Percentiles rank a stretch among this genome's conserved stretches.
Evolutionary conservation across 2,113 vertebrate genomes (phyloP).

Genomic region (Caracal caracal): DNA sequence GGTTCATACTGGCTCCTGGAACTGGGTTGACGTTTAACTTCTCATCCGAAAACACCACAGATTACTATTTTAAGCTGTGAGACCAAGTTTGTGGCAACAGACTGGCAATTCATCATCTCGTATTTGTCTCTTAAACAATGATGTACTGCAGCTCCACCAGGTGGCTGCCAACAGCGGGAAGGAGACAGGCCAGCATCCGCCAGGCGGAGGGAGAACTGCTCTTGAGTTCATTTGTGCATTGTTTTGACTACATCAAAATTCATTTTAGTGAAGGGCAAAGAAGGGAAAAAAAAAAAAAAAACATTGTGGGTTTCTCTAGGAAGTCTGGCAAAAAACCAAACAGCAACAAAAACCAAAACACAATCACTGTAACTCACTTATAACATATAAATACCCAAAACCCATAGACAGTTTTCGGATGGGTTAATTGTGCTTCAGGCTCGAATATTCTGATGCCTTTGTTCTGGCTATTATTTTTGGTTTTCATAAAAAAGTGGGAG

Average conservation of each 20-base stretch:
- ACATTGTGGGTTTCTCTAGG: neutral
- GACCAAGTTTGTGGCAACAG: slow-evolving; percentile 34
- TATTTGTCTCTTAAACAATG: slow-evolving; percentile 49
- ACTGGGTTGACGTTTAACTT: neutral
- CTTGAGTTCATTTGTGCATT: neutral
- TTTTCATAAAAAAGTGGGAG: neutral
- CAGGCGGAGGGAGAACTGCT: neutral
- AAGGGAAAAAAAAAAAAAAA: neutral
- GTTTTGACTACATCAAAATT: neutral
- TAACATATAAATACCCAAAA: neutral
- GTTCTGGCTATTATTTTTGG: neutral
- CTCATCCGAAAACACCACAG: neutral
- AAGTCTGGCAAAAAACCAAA: neutral
- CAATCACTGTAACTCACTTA: neutral
- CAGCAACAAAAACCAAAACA: neutral
- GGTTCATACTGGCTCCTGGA: neutral
- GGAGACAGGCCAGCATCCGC: neutral
- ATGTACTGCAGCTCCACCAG: slow-evolving; percentile 76
- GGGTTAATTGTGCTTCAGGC: neutral
- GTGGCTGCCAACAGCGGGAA: slow-evolving; percentile 73
- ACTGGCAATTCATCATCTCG: neutral
- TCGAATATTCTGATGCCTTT: neutral
- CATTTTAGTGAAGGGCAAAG: neutral
- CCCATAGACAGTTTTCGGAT: neutral
- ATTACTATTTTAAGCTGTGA: slow-evolving; percentile 40